Evolutionary conservation across 2,797 vertebrate species (phyloP), one percentile per base, ranked within the genome.

Genomic region (Iguana delicatissima): DNA sequence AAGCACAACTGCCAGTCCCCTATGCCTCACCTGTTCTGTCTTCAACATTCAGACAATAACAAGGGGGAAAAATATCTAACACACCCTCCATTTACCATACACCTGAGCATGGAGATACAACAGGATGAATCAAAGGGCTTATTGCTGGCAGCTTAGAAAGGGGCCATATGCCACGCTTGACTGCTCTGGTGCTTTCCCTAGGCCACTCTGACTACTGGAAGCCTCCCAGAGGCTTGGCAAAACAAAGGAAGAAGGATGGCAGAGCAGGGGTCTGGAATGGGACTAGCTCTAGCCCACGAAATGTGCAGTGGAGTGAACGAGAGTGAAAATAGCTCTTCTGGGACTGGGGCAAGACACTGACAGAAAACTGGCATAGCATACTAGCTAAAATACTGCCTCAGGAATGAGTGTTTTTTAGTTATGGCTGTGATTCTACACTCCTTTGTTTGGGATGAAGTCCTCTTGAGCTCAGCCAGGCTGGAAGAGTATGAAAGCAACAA

Each of bases 81-180:
- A 87, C 29, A 16, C 35, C 35, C 87, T 62, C 38, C 38, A 64
- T 20, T 91, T 62, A 38, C 18, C 81, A 62, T 73, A 62, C 91
- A 12, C 92, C 84, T 74, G 79, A 32, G 3, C 18, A 32, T 64
- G 55, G 20, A 29, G 38, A 72, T 22, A 86, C 57, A 76, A 57
- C 59, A 59, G 50, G 72, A 86, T 32, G 79, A 83, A 86, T 84
- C 62, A 77, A 89, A 87, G 32, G 35, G 80, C 62, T 89, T 87
- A 80, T 69, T 42, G 73, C 73, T 87, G 73, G 80, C 72, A 87
- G 73, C 80, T 87, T 89, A 87, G 38, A 79, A 84, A 82, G 81
- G 76, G 92, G 85, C 87, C 94, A 92, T 93, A 89, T 93, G 94
- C 88, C 55, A 83, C 1, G 62, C 80, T 62, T 89, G 91, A 80